A percentile compares a stretch with the other conserved stretches of the same genome.
Evolutionary conservation across 2,113 vertebrate species (phyloP).

Genomic region (Brachyhypopomus gauderio): DNA sequence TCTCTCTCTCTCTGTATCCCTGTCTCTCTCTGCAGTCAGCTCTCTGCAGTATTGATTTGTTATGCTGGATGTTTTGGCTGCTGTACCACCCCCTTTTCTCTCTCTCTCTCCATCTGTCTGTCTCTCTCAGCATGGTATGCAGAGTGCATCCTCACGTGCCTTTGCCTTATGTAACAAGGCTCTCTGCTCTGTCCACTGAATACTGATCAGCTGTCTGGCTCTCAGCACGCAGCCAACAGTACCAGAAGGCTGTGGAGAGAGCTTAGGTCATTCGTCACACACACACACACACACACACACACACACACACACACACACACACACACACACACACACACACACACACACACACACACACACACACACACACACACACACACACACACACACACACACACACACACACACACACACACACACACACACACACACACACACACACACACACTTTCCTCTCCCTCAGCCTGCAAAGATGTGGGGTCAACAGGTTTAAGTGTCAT

Average conservation of each 20-base stretch:
- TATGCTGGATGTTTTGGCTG: conserved; percentile 62
- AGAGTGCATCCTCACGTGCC: conserved; percentile 76
- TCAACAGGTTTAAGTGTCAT: conserved; percentile 46
- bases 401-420: conserved; percentile 16
- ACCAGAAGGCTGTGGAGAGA: conserved; percentile 57
- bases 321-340: not conserved
- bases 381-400: conserved; percentile 7
- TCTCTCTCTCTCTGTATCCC: conserved; percentile 36
- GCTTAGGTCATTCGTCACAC: conserved; percentile 43
- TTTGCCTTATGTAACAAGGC: conserved; percentile 75
- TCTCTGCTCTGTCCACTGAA: conserved; percentile 67
- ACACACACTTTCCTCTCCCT: not conserved
- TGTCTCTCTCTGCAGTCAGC: conserved; percentile 45
- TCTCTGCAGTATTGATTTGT: conserved; percentile 77
- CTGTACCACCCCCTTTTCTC: conserved; percentile 38
- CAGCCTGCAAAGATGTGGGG: conserved; percentile 22
- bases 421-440: not conserved
- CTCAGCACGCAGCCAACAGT: conserved; percentile 51
- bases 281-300: not conserved
- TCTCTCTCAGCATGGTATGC: conserved; percentile 49
- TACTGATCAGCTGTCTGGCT: conserved; percentile 77
- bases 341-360: not conserved
- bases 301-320: not conserved
- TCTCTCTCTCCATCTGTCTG: conserved; percentile 52
- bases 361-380: conserved; percentile 15